Conservation (phyloP, 2,888 invertebrate genomes). For the Pterobdella sp. region DNA sequence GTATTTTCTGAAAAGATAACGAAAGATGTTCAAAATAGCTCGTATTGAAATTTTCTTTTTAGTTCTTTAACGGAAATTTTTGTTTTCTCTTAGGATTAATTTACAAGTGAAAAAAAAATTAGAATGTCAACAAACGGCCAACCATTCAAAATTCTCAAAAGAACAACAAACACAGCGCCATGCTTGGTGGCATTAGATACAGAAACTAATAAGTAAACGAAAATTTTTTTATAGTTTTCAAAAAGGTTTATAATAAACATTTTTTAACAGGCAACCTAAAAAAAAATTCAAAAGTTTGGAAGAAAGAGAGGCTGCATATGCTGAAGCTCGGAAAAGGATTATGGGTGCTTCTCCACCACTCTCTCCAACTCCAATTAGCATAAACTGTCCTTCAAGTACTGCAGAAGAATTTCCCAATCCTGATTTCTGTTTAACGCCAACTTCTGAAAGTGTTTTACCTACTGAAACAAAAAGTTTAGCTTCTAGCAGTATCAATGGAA, state of each 20-base stretch:
- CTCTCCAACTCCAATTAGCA: neutral
- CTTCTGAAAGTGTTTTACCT: neutral
- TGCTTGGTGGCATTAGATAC: constrained; percentile 8
- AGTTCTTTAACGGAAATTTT: neutral
- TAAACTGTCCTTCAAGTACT: neutral
- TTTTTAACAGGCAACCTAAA: neutral
- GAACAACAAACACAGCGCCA: constrained; percentile 25
- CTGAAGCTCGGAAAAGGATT: constrained; percentile 79
- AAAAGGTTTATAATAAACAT: no score
- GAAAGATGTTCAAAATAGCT: neutral
- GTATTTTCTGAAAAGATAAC: neutral
- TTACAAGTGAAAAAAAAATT: neutral
- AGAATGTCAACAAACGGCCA: constrained; percentile 16
- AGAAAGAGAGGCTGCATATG: constrained; percentile 83
- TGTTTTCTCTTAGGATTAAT: neutral
- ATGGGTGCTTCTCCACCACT: constrained; percentile 56
- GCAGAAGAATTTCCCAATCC: neutral
- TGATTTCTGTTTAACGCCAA: neutral
- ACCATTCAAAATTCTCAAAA: constrained; percentile 30
- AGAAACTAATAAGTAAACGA: neutral
- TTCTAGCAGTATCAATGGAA: neutral
- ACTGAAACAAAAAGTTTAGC: neutral
- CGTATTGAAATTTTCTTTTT: neutral
- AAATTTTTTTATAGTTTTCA: no score
- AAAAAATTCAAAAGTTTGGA: constrained; percentile 51